Evolutionary conservation across 2,888 invertebrate genomes (phyloP).

Genomic region (Pardosa pseudoannulata): DNA sequence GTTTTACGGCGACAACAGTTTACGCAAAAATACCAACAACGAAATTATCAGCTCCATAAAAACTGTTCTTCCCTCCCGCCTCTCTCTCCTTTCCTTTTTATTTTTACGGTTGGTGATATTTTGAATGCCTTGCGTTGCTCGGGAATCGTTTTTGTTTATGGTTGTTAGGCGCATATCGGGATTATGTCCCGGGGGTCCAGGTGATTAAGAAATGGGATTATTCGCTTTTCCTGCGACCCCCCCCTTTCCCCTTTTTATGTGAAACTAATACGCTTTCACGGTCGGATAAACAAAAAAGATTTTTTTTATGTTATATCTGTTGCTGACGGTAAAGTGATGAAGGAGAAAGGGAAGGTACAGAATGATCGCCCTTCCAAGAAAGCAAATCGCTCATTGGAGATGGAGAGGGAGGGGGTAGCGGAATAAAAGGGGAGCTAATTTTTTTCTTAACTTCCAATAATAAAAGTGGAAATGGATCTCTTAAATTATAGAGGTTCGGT

Average conservation of each 20-base stretch:
- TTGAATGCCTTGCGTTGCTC: constrained; percentile 61
- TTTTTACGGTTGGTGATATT: constrained; percentile 67
- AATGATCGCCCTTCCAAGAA: neutral
- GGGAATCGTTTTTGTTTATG: constrained; percentile 70
- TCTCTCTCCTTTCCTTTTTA: neutral
- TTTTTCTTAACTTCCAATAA: neutral
- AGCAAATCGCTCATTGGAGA: neutral
- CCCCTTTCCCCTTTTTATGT: constrained; percentile 36
- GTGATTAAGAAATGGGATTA: constrained; percentile 71
- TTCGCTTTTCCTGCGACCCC: constrained; percentile 10
- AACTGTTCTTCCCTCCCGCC: constrained; percentile 25
- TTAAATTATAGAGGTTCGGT: neutral
- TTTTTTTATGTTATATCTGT: constrained; percentile 53
- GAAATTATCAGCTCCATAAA: constrained; percentile 72
- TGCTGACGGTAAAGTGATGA: constrained; percentile 35
- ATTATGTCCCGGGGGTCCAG: constrained; percentile 58
- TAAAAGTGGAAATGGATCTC: neutral
- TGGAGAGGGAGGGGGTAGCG: neutral
- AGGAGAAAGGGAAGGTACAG: neutral
- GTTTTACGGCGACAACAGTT: constrained; percentile 72
- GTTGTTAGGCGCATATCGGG: constrained; percentile 68
- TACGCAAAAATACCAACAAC: constrained; percentile 71
- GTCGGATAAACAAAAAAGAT: constrained; percentile 38
- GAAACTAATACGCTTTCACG: constrained; percentile 69
- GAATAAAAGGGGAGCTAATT: neutral